Conservation (phyloP, 1,140 invertebrate species). For the Drosophila elegans region DNA sequence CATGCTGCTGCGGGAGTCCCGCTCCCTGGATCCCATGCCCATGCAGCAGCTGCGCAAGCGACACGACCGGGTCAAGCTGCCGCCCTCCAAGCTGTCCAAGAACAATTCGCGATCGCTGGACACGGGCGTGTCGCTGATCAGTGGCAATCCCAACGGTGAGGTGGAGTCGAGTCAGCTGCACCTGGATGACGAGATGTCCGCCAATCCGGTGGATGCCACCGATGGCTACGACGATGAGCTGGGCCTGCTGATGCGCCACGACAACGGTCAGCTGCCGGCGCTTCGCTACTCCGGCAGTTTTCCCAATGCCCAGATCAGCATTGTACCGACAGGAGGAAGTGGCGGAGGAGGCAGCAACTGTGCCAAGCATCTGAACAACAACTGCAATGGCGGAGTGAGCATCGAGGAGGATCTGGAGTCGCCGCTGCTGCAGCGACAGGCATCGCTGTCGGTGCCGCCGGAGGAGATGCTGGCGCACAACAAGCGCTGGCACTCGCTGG, state of each 20-base stretch:
- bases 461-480: conserved; percentile 85
- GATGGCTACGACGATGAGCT: conserved; percentile 78
- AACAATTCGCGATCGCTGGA: conserved; percentile 82
- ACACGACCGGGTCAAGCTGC: conserved; percentile 69
- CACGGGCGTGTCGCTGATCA: conserved; percentile 79
- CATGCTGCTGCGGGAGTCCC: conserved; percentile 71
- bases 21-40: conserved; percentile 81
- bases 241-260: conserved; percentile 70
- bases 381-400: conserved; percentile 84
- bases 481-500: conserved; percentile 92
- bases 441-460: conserved; percentile 85
- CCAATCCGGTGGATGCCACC: conserved; percentile 66
- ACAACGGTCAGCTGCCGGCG: conserved; percentile 68
- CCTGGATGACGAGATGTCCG: conserved; percentile 45
- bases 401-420: conserved; percentile 85
- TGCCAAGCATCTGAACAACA: conserved; percentile 85
- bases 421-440: conserved; percentile 86
- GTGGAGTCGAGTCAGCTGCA: conserved; percentile 25
- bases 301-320: conserved; percentile 60
- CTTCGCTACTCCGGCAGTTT: conserved; percentile 63
- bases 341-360: conserved; percentile 51
- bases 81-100: conserved; percentile 79
- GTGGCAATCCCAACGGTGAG: conserved; percentile 72
- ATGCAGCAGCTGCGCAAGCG: conserved; percentile 73
- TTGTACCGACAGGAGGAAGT: conserved; percentile 77